phyloP scores from a whole-genome alignment of 2,888 invertebrate genomes.

The Girardia tigrina region DNA sequence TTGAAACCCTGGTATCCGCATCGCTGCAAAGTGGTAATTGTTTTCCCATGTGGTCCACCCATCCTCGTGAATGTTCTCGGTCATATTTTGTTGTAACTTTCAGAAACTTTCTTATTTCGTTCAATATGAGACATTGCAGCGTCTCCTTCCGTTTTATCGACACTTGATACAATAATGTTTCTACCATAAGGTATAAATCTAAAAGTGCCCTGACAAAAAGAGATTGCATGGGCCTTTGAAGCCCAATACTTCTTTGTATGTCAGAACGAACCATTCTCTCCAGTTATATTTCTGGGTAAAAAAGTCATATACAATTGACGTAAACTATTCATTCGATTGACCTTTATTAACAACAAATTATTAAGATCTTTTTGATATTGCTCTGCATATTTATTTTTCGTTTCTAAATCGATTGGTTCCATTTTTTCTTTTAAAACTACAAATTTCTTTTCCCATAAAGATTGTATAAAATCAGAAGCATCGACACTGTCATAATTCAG shows the following conservation, averaged over 20 bases:
- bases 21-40: background rate
- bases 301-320: slow-evolving; percentile 14
- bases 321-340: slow-evolving; percentile 2
- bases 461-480: slow-evolving; percentile 16
- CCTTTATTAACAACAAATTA: slow-evolving; percentile 8
- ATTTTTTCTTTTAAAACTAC: slow-evolving; percentile 31
- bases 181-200: slow-evolving; percentile 19
- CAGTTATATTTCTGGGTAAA: slow-evolving; percentile 26
- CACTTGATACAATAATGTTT: slow-evolving; percentile 15
- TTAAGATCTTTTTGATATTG: slow-evolving; percentile 29
- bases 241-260: slow-evolving; percentile 28
- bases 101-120: background rate
- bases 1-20: background rate
- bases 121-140: background rate
- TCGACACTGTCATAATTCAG: slow-evolving; percentile 27
- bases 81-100: background rate
- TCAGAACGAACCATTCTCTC: slow-evolving; percentile 29
- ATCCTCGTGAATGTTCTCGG: background rate
- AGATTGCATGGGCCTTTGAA: slow-evolving; percentile 21
- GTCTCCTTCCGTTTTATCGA: background rate
- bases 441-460: slow-evolving; percentile 28
- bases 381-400: background rate
- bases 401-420: slow-evolving; percentile 26
- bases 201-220: background rate
- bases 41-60: background rate